Evolutionary conservation across 37 sponge, comb jelly and placozoan species (phyloP).

Genomic region (Halichondria panicea): DNA sequence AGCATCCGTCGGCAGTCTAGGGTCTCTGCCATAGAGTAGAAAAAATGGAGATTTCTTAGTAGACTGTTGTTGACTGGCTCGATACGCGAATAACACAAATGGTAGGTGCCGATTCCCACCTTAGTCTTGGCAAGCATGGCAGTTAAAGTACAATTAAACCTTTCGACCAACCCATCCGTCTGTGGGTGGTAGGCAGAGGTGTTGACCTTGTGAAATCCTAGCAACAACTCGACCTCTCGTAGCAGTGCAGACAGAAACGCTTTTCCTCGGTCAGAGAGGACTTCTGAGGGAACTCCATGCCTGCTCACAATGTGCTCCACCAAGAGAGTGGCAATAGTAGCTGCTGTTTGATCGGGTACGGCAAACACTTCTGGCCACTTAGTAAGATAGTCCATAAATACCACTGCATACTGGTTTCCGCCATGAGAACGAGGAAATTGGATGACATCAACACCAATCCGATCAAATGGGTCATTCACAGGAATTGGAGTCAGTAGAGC

Average conservation of each 20-base stretch:
- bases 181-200: constrained; percentile 65
- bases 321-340: constrained; percentile 53
- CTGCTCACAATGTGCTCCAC: constrained; percentile 56
- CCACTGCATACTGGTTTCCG: constrained; percentile 57
- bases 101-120: constrained; percentile 30
- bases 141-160: constrained; percentile 44
- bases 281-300: constrained; percentile 59
- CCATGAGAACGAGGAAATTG: constrained; percentile 29
- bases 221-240: constrained; percentile 19
- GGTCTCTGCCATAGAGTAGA: constrained; percentile 54
- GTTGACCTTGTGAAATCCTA: constrained; percentile 52
- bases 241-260: constrained; percentile 37
- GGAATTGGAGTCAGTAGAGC: constrained; percentile 62
- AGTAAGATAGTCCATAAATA: constrained; percentile 65
- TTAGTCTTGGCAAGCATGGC: constrained; percentile 34
- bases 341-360: constrained; percentile 42
- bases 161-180: constrained; percentile 53
- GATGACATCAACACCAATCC: constrained; percentile 49
- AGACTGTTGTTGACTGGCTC: constrained; percentile 27
- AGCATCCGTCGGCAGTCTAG: constrained; percentile 25
- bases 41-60: constrained; percentile 55
- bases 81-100: constrained; percentile 47
- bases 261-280: constrained; percentile 53
- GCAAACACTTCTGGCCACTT: constrained; percentile 77
- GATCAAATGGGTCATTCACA: constrained; percentile 49